These are phyloP conservation scores for Acleris laterana DNA, from an alignment of 2,888 invertebrate genomes.

Conservation along the genomic window DNA sequence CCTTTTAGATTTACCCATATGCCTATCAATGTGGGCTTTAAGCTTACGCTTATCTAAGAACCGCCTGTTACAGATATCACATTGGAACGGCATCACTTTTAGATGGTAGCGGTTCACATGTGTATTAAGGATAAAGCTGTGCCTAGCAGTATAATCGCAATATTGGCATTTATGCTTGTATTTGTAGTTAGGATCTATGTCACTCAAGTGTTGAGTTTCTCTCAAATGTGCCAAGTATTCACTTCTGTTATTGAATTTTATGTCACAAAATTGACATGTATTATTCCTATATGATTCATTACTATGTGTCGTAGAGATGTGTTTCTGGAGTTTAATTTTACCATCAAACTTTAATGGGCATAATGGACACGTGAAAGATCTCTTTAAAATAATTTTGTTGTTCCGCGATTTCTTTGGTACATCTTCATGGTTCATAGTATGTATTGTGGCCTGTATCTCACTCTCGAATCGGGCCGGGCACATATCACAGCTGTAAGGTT, in stretches of 20 bases:
- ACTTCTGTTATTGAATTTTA: constrained; percentile 15
- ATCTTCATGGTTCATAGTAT: constrained; percentile 23
- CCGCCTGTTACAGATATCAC: constrained; percentile 35
- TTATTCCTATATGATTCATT: constrained; percentile 28
- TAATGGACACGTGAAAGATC: constrained; percentile 27
- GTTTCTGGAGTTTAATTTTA: constrained; percentile 30
- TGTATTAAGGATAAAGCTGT: constrained; percentile 35
- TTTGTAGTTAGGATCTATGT: constrained; percentile 19
- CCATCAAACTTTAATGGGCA: constrained; percentile 28
- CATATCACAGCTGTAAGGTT: constrained; percentile 17
- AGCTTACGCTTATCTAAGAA: constrained; percentile 33
- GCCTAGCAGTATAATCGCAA: constrained; percentile 38
- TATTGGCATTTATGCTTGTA: constrained; percentile 35
- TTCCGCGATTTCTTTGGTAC: constrained; percentile 15
- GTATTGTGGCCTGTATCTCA: constrained; percentile 14
- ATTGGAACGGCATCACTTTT: constrained; percentile 35
- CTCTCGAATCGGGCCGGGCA: constrained; percentile 25
- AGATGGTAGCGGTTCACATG: constrained; percentile 40
- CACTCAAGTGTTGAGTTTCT: constrained; percentile 20
- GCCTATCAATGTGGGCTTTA: constrained; percentile 35
- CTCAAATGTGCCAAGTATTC: constrained; percentile 21
- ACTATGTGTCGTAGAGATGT: constrained; percentile 14
- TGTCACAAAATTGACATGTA: constrained; percentile 29
- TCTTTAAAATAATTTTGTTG: constrained; percentile 19
- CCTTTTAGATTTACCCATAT: constrained; percentile 22